Evolutionary conservation across 1,140 invertebrate genomes (phyloP).

Genomic region (Archivesica marissinica): DNA sequence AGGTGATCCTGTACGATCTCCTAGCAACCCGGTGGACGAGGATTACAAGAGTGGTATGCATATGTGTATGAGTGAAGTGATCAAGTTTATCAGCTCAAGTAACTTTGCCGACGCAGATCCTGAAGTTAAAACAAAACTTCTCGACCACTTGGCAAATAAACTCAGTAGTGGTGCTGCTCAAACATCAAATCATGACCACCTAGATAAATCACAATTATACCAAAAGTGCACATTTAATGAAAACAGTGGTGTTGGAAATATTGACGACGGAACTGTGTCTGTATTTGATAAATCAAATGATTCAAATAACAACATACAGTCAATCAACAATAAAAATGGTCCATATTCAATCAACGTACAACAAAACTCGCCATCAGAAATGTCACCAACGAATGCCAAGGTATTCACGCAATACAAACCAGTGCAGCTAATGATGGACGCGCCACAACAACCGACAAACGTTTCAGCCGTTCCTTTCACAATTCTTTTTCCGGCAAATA

Average conservation of each 20-base stretch:
- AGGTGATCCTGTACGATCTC: not conserved
- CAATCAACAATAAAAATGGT: not conserved
- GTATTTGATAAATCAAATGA: not conserved
- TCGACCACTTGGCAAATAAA: slow-evolving; percentile 48
- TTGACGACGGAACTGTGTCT: not conserved
- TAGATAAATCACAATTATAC: not conserved
- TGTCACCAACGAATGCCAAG: not conserved
- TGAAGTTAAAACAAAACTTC: slow-evolving; percentile 47
- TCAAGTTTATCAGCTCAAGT: slow-evolving; percentile 38
- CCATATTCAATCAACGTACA: not conserved
- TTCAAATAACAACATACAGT: slow-evolving; percentile 22
- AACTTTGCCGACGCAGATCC: slow-evolving; percentile 31
- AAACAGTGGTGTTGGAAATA: not conserved
- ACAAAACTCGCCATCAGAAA: not conserved
- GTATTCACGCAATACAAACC: not conserved
- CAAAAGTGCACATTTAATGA: not conserved
- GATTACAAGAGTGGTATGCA: slow-evolving; percentile 55
- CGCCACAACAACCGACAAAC: not conserved
- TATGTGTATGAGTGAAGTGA: slow-evolving; percentile 53
- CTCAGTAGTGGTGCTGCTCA: not conserved
- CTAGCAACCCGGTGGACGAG: not conserved
- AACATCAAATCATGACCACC: not conserved
- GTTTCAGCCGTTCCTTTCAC: slow-evolving; percentile 36
- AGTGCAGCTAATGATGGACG: not conserved
- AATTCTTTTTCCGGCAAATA: slow-evolving; percentile 46